Conservation (phyloP, 2,113 vertebrate genomes). For the Ammospiza caudacuta region DNA sequence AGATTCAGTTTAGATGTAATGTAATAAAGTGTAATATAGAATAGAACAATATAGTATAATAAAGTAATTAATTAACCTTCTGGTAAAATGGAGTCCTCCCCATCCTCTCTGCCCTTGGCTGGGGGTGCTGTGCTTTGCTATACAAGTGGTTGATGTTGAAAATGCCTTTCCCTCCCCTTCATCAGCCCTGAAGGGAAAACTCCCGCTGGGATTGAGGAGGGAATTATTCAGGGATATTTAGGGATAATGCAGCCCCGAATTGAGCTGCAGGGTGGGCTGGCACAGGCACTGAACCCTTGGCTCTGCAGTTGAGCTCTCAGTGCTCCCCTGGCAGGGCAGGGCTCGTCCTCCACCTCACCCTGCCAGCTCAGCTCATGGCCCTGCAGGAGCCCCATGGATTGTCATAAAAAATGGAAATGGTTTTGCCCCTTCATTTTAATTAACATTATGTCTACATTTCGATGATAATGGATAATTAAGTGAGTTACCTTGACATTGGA, state of each 20-base stretch:
- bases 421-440: slow-evolving; percentile 84
- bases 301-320: neutral
- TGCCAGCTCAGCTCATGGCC: slow-evolving; percentile 66
- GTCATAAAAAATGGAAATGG: slow-evolving; percentile 83
- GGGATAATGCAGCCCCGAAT: neutral
- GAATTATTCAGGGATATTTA: neutral
- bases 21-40: too few species aligned
- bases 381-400: slow-evolving; percentile 73
- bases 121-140: neutral
- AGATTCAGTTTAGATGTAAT: too few species aligned
- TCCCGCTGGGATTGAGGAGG: neutral
- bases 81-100: neutral
- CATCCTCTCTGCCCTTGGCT: neutral
- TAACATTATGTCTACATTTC: slow-evolving; percentile 82
- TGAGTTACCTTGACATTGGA: slow-evolving; percentile 84
- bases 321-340: neutral
- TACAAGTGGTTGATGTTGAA: neutral
- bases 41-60: neutral
- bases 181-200: neutral
- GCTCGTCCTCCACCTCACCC: slow-evolving; percentile 71
- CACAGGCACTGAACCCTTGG: neutral
- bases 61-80: neutral
- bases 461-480: slow-evolving; percentile 84
- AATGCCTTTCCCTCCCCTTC: neutral
- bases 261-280: neutral